A percentile compares a stretch with the other conserved stretches of the same genome.
Conservation (phyloP, 2,113 vertebrate species). For the Oreochromis spilurus region DNA sequence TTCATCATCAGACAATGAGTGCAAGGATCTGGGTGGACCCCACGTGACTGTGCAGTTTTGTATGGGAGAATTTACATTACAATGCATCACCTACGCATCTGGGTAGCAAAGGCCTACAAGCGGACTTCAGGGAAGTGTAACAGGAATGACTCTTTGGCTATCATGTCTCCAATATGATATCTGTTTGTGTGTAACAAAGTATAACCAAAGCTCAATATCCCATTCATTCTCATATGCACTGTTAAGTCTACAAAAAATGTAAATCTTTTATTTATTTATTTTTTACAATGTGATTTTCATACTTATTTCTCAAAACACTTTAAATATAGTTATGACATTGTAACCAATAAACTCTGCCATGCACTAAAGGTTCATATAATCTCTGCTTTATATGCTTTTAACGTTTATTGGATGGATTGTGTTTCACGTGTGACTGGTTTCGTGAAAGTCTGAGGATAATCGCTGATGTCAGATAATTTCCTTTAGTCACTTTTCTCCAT, state of each 20-base stretch:
- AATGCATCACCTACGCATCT: not conserved
- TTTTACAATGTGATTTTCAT: not conserved
- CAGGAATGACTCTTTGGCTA: not conserved
- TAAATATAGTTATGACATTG: not conserved
- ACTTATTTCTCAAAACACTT: not conserved
- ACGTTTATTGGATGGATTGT: not conserved
- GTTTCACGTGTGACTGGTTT: not conserved
- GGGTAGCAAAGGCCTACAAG: not conserved
- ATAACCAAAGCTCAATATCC: not conserved
- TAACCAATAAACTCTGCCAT: not conserved
- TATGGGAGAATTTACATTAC: not conserved
- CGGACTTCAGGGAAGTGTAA: not conserved
- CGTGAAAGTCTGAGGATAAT: not conserved
- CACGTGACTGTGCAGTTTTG: not conserved
- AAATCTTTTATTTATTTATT: not conserved
- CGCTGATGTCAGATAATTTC: not conserved
- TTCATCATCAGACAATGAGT: not conserved
- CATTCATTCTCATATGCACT: not conserved
- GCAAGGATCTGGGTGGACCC: not conserved
- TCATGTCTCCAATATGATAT: not conserved
- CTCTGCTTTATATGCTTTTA: not conserved
- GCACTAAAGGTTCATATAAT: not conserved
- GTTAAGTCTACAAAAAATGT: not conserved
- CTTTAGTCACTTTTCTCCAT: not conserved
- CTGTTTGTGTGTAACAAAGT: not conserved